Base-by-base conservation (phyloP, 2,113 vertebrate species). In the Myotis lucifugus region DNA sequence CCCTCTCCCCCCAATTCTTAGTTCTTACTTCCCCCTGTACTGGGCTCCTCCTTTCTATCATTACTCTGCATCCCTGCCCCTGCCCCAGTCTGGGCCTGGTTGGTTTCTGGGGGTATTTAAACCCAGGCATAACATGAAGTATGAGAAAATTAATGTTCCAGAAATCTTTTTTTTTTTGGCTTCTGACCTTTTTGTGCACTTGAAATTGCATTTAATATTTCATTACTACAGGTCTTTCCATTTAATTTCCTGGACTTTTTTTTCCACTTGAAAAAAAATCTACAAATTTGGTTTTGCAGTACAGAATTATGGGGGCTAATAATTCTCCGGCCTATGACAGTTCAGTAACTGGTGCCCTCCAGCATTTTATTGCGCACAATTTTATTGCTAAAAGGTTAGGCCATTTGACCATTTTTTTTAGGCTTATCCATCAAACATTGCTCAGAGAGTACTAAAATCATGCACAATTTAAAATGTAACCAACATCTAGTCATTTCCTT, bases 181-280 rank as follows among this genome's bases (percentile, higher is more conserved):
- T 91, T 93, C 83, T 97, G 89, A 96, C 93, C 84, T 97, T 97
- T 96, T 93, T 69, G 66, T 95, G 81, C 92, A 93, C 88, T 97
- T 97, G 88, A 97, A 95, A 97, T 96, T 96, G 90, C 90, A 95
- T 96, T 97, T 95, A 97, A 96, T 97, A 96, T 97, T 97, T 97
- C 96, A 97, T 96, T 90, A 96, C 79, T 88, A 81, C 61, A 95
- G 85, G 59, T 89, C 88, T 96, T 97, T 96, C 91, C 70, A 95
- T 97, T 96, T 96, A 96, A 95, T 96, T 95, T 94, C 88, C 86
- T 96, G 66, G 21, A 74, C 87, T 96, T 96, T 88, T 88, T 94
- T 94, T 91, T 88, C 32, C 9, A 69, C 69, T 37, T 88, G 25
- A 48, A 95, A 94, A 94, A 96, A 96, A 94, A 73, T 86, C 77